phyloP scores from a whole-genome alignment of 2,113 vertebrate species.

The Zosterops pallidus region DNA sequence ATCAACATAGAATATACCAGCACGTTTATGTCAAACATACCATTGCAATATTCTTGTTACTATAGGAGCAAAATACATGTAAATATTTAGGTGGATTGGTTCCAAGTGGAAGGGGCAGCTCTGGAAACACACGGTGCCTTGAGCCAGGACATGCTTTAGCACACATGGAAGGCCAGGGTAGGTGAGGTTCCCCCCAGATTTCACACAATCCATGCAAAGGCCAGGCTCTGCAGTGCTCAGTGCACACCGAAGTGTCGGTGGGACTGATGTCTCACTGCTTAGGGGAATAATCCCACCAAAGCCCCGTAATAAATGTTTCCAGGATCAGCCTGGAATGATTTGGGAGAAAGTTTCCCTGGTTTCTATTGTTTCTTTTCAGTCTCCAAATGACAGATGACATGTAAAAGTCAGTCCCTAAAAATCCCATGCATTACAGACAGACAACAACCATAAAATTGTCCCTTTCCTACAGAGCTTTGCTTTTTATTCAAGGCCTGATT shows the following conservation, averaged over 20 bases:
- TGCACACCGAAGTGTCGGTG: background rate
- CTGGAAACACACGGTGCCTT: background rate
- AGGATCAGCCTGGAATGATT: conserved; percentile 7
- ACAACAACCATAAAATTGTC: background rate
- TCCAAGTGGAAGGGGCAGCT: conserved; percentile 23
- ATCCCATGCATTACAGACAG: background rate
- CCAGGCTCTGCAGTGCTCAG: background rate
- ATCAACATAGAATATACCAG: background rate
- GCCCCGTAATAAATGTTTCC: background rate
- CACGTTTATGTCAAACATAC: background rate
- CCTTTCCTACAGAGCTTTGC: background rate
- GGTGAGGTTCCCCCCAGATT: background rate
- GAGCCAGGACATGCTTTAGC: background rate
- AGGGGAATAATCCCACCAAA: conserved; percentile 28
- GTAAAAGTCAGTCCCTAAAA: background rate
- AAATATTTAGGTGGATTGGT: conserved; percentile 36
- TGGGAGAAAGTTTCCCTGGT: conserved; percentile 29
- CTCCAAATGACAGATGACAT: background rate
- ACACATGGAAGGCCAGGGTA: background rate
- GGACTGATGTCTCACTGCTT: background rate
- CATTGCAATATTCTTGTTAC: background rate
- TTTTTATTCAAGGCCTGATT: background rate
- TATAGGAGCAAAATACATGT: conserved; percentile 47
- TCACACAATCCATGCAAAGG: background rate
- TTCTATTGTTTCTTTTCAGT: conserved; percentile 26